phyloP scores from a whole-genome alignment of 1,140 invertebrate genomes.

The Oryctes rhinoceros region DNA sequence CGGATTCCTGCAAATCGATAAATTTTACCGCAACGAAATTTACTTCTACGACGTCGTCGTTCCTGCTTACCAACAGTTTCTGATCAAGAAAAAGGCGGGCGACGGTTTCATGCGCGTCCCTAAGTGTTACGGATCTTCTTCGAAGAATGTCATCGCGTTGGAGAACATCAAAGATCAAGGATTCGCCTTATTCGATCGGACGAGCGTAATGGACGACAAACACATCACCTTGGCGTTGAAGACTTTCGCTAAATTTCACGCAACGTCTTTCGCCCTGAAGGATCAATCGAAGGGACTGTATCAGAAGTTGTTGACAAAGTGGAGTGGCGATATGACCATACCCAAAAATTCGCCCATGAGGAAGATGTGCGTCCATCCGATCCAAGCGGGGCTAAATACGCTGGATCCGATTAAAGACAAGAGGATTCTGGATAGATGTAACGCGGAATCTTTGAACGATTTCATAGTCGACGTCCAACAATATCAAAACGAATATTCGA shows the following conservation, averaged over 20 bases:
- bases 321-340: background rate
- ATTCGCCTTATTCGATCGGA: conserved; percentile 63
- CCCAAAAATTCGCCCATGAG: background rate
- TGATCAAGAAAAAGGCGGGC: conserved; percentile 2
- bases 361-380: background rate
- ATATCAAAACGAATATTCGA: conserved; percentile 46
- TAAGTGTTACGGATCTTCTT: conserved; percentile 59
- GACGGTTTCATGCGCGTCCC: conserved; percentile 50
- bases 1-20: background rate
- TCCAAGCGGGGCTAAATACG: background rate
- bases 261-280: conserved; percentile 63
- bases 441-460: background rate
- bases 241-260: conserved; percentile 65
- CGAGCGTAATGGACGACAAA: conserved; percentile 59
- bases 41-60: background rate
- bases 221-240: conserved; percentile 62
- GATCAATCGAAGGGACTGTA: conserved; percentile 52
- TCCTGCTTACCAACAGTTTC: background rate
- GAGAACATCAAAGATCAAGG: conserved; percentile 63
- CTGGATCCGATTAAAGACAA: background rate
- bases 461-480: background rate
- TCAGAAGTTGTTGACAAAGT: background rate
- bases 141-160: conserved; percentile 64
- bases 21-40: background rate
- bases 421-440: background rate